Conservation (phyloP, 2,797 vertebrate genomes). For the Meda fulgida region DNA sequence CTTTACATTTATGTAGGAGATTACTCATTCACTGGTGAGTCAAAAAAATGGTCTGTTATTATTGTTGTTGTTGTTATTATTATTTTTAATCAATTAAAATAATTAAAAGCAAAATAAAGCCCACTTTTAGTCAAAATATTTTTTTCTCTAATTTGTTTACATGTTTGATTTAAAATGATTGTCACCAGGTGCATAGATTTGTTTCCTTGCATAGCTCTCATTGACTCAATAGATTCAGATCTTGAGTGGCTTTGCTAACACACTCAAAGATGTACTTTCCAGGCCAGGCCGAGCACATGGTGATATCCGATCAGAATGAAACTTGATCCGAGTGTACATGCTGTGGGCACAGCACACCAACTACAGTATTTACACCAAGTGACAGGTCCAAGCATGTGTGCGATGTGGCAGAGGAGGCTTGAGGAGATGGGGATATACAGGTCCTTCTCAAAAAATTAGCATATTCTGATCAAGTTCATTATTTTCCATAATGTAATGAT, state of each 20-base stretch:
- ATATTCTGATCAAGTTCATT: too few relatives aligned
- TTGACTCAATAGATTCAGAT: conserved; percentile 12
- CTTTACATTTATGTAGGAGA: conserved; percentile 11
- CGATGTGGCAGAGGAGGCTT: conserved; percentile 18
- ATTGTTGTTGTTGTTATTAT: not conserved
- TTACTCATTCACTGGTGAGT: not conserved
- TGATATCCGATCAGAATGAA: conserved; percentile 65
- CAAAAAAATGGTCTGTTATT: not conserved
- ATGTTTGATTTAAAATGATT: conserved; percentile 1
- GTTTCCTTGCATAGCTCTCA: not conserved
- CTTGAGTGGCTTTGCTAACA: conserved; percentile 34
- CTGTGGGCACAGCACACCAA: conserved; percentile 27
- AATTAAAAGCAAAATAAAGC: not conserved
- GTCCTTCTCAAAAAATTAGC: too few relatives aligned
- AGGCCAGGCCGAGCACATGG: conserved; percentile 41
- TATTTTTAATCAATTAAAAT: not conserved
- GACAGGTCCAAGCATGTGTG: conserved; percentile 49
- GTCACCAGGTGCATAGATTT: not conserved
- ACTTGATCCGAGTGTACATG: conserved; percentile 64
- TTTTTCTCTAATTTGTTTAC: not conserved
- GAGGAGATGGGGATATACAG: conserved; percentile 8
- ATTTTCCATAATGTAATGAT: too few relatives aligned
- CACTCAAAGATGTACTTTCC: conserved; percentile 30
- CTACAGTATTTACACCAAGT: conserved; percentile 65
- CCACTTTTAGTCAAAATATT: not conserved